Evolutionary conservation across 1,140 invertebrate species (phyloP).

Genomic region (Scaptodrosophila lebanonensis): DNA sequence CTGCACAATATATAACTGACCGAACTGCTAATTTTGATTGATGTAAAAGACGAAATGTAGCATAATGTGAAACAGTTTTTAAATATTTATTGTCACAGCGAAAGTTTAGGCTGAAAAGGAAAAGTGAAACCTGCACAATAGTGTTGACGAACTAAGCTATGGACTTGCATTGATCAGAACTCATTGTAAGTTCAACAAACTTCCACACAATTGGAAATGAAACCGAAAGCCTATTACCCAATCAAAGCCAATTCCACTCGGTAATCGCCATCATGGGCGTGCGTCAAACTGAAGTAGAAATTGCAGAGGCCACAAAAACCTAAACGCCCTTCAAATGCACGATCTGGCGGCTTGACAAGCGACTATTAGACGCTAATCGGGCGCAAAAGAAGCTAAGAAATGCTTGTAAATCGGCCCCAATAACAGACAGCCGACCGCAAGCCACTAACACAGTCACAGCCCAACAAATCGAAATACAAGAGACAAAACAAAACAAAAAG

Average conservation of each 20-base stretch:
- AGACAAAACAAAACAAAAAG: slow-evolving; percentile 22
- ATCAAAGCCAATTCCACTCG: slow-evolving; percentile 23
- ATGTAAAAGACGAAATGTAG: slow-evolving; percentile 44
- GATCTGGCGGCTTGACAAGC: slow-evolving; percentile 28
- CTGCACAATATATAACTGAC: slow-evolving; percentile 42
- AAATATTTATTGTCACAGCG: slow-evolving; percentile 32
- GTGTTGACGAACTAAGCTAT: too few species aligned
- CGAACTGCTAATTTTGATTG: slow-evolving; percentile 72
- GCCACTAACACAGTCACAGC: too few species aligned
- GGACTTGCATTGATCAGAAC: too few species aligned
- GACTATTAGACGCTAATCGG: slow-evolving; percentile 50
- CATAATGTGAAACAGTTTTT: slow-evolving; percentile 21
- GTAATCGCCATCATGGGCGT: too few species aligned
- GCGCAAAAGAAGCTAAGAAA: slow-evolving; percentile 49
- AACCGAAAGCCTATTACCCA: slow-evolving; percentile 16
- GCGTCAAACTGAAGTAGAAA: slow-evolving; percentile 10
- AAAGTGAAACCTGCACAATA: slow-evolving; percentile 56
- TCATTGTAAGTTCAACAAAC: too few species aligned
- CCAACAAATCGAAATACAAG: background rate
- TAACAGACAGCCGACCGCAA: too few species aligned
- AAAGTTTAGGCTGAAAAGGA: slow-evolving; percentile 54
- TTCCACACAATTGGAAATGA: slow-evolving; percentile 3
- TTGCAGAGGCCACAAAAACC: slow-evolving; percentile 7
- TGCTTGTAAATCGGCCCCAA: slow-evolving; percentile 15
- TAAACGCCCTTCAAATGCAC: slow-evolving; percentile 12